phyloP scores from a whole-genome alignment of 92 coral and sea anemone species.

The Phenganax stokvisi region DNA sequence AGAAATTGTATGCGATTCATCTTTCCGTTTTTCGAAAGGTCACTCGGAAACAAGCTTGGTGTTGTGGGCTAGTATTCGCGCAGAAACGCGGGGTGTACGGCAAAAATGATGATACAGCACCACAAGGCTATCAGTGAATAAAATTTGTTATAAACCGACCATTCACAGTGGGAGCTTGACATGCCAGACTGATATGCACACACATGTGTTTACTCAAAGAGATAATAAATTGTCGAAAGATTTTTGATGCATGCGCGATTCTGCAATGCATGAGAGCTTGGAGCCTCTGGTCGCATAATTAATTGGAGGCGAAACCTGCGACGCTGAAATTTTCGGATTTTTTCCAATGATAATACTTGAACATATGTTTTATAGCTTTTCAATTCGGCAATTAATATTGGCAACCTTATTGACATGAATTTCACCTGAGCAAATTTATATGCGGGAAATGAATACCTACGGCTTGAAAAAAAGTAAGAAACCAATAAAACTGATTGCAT shows the following conservation, averaged over 20 bases:
- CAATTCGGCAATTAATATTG: conserved; percentile 24
- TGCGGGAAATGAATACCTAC: background rate
- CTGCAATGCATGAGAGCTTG: too few relatives aligned
- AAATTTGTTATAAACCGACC: conserved; percentile 9
- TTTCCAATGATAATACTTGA: background rate
- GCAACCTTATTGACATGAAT: conserved; percentile 3
- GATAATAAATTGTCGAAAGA: background rate
- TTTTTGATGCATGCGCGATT: background rate
- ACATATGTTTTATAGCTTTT: conserved; percentile 20
- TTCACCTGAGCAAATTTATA: conserved; percentile 28
- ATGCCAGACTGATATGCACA: background rate
- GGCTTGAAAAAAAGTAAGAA: background rate
- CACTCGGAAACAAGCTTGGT: too few relatives aligned
- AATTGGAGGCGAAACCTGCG: background rate
- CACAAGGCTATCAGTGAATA: conserved; percentile 15
- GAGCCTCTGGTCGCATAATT: too few relatives aligned
- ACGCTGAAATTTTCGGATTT: background rate
- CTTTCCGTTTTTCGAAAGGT: too few relatives aligned
- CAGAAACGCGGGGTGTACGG: background rate
- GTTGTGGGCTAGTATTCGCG: background rate
- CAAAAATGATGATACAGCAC: background rate
- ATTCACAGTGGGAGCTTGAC: conserved; percentile 16
- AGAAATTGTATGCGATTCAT: too few relatives aligned
- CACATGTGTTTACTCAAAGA: background rate
- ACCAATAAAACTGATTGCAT: conserved; percentile 2